These are phyloP conservation scores for Chaetoderma sp. DNA, from an alignment of 2,888 invertebrate genomes.

Conservation along the genomic window DNA sequence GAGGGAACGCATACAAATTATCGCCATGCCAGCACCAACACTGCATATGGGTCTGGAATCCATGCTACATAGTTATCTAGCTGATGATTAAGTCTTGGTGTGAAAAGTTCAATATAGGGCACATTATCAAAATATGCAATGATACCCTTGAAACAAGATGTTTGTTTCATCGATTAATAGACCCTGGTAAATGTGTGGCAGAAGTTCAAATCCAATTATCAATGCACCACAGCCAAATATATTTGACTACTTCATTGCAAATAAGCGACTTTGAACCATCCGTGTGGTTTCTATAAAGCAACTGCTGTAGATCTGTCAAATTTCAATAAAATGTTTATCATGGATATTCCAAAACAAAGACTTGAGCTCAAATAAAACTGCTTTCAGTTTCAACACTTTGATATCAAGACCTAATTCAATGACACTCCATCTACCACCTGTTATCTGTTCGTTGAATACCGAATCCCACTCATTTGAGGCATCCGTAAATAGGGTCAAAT, in stretches of 20 bases:
- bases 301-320: neutral
- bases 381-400: neutral
- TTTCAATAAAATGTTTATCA: neutral
- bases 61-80: neutral
- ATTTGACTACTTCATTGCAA: no score
- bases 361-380: neutral
- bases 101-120: conserved; percentile 12
- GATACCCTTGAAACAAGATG: neutral
- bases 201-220: no score
- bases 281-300: neutral
- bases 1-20: neutral
- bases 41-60: conserved; percentile 3
- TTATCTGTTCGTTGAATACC: neutral
- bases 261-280: neutral
- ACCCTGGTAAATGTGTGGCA: neutral
- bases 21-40: neutral
- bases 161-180: neutral
- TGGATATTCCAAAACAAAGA: no score
- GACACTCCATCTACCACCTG: neutral
- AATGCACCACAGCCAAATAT: no score
- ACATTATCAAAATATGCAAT: neutral
- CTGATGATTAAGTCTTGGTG: conserved; percentile 4
- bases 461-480: conserved; percentile 3
- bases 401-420: neutral
- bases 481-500: neutral